Base-by-base conservation (phyloP, 2,113 vertebrate species). In the Brachyistius frenatus region DNA sequence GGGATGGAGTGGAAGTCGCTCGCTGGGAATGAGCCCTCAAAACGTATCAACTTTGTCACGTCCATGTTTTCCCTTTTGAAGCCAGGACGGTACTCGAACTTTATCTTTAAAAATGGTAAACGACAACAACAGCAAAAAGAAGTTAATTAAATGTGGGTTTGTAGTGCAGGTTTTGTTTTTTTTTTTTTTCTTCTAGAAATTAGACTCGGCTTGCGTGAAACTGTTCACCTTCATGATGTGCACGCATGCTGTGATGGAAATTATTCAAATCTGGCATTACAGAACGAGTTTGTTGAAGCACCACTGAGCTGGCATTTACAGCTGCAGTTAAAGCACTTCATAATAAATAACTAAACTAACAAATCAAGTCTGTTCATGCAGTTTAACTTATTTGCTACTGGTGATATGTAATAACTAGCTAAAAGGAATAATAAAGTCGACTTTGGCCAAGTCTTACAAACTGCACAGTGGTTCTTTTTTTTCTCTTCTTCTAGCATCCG, bases 1-100 rank as follows among this genome's bases (percentile, higher is more conserved):
- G 31, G 44, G 15, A 65, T 10, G 31, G 1, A 72, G 56, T 36
- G 6, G 16, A 63, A n/a, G 39, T 67, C 15, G 73, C 14, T 65
- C 39, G 5, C 31, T 13, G 37, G 7, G 35, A 57, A 37, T 84
- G 65, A 89, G 66, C 61, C 78, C 13, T 49, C 23, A 50, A 60
- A 82, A 54, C 7, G 11, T 56, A 41, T 31, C 84, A 56, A 60
- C 54, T 49, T 64, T 44, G 41, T 50, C 65, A 23, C 70, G 23
- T 66, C 15, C 35, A 5, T 2, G 0, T 66, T 39, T 5, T 37
- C 7, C 52, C 13, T 75, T 73, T 78, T 77, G 62, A 86, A 81
- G 58, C 49, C 1, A 16, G 7, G 8, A 5, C 31, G 33, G 65
- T 7, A 10, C 5, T 54, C 13, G 1, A 7, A 41, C 36, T 68